Percentiles rank a stretch among this genome's conserved stretches.
Evolutionary conservation across 2,113 vertebrate species (phyloP).

Genomic region (Rana temporaria): DNA sequence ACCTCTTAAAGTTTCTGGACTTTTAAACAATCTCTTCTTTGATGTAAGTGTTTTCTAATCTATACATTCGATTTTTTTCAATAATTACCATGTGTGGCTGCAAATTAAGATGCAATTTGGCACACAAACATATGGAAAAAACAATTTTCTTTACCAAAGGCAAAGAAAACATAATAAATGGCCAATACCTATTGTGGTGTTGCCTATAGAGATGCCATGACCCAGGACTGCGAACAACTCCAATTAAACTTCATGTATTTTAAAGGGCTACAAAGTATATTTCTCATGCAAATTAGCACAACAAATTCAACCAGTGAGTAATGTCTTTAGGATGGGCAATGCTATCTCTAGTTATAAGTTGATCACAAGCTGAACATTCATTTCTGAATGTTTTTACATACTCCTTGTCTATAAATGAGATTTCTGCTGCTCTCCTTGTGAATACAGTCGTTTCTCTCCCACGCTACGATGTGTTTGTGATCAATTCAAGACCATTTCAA

Average conservation of each 20-base stretch:
- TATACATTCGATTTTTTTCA: no score
- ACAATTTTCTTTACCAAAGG: no score
- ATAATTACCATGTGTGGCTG: no score
- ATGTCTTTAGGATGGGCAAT: not conserved
- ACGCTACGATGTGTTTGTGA: constrained; percentile 54
- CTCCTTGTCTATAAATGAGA: constrained; percentile 26
- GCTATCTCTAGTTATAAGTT: not conserved
- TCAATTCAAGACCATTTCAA: constrained; percentile 52
- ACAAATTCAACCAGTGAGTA: not conserved
- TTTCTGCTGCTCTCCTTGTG: constrained; percentile 20
- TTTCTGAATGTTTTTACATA: constrained; percentile 47
- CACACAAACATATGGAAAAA: no score
- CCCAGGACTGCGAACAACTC: not conserved
- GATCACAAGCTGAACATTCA: constrained; percentile 7
- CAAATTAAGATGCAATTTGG: no score
- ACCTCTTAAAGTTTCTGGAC: no score
- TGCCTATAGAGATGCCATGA: no score
- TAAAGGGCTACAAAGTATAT: not conserved
- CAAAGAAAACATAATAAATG: no score
- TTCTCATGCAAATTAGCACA: not conserved
- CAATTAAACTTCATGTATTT: not conserved
- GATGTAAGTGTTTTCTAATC: no score
- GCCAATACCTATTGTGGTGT: no score
- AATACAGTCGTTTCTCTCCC: constrained; percentile 54
- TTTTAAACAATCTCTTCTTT: no score